Evolutionary conservation across 1,140 invertebrate genomes (phyloP), one percentile per base, ranked within the genome.

Genomic region (Saccostrea echinata): DNA sequence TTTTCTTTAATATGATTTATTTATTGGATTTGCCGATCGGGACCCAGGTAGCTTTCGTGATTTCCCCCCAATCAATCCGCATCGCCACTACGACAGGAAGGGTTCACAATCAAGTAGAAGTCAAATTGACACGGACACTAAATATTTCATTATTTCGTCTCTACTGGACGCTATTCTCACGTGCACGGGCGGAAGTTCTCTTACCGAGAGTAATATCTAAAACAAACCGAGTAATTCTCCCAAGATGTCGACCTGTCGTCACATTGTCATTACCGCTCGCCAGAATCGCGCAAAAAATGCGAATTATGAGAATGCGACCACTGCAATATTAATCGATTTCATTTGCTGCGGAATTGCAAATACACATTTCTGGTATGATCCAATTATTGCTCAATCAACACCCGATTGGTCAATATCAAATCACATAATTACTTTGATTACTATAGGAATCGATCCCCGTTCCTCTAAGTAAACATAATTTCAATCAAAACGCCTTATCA

Each of bases 1-100:
- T 76, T 76, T 76, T 76, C 68, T 76, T 27, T 76, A 76, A 76
- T 76, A 76, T 76, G 68, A 76, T 76, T 76, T 76, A 76, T 76
- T 76, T 76, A 76, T 76, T 76, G 68, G 68, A 76, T 76, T 76
- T 76, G 30, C 27, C 30, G 68, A 76, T 27, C 9, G 30, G 27
- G 68, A 76, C 68, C 12, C 27, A 76, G 68, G 68, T 76, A 76
- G 68, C 8, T 30, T 76, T 27, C 27, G 68, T 76, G 68, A 76
- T 30, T 76, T 76, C 24, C 24, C 33, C 27, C 24, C 57, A 64
- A 64, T 64, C 57, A 64, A 64, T 64, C 18, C 57, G 2, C 57
- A 24, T 64, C 57, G 21, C 57, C 30, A 33, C 68, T 3, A 76
- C 30, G 3, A 76, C 68, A 76, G 68, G 30, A 76, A 76, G 68